Evolutionary conservation across 2,797 vertebrate genomes (phyloP).

Genomic region (Champsocephalus esox): DNA sequence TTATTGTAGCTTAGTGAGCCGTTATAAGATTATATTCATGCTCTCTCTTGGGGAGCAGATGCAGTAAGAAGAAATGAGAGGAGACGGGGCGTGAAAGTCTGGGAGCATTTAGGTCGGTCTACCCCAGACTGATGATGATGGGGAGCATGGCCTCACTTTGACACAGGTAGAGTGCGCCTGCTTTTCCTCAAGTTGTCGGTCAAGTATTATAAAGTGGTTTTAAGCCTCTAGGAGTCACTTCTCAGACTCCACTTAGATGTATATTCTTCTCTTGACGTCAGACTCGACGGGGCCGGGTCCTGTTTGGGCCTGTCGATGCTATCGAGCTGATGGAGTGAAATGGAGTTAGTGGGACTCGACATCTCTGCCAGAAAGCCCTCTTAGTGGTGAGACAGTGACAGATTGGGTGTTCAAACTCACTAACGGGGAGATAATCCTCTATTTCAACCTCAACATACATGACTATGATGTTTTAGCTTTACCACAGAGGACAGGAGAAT

Average conservation of each 20-base stretch:
- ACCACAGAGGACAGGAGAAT: not conserved
- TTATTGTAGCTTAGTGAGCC: conserved; percentile 19
- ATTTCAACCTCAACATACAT: conserved; percentile 3
- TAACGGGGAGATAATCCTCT: conserved; percentile 24
- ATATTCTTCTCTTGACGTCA: conserved; percentile 36
- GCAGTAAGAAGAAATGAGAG: conserved; percentile 58
- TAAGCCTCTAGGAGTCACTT: conserved; percentile 44
- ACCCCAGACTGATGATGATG: conserved; percentile 43
- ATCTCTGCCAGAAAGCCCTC: conserved; percentile 31
- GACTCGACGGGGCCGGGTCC: conserved; percentile 53
- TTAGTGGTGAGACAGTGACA: conserved; percentile 32
- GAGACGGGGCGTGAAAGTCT: conserved; percentile 69
- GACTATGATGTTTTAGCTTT: conserved; percentile 4
- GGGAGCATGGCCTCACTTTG: conserved; percentile 54
- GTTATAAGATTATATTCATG: conserved; percentile 8
- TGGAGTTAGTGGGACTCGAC: conserved; percentile 31
- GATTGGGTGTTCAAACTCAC: conserved; percentile 35
- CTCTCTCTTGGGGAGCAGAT: conserved; percentile 41
- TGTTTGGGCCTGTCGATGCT: conserved; percentile 51
- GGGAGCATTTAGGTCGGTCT: conserved; percentile 72
- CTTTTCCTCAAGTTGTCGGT: conserved; percentile 59
- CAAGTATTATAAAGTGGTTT: conserved; percentile 42
- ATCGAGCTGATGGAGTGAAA: conserved; percentile 57
- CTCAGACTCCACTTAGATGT: conserved; percentile 24
- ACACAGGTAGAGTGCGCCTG: conserved; percentile 57